These are phyloP conservation scores for Rhyacophila evoluta DNA, from an alignment of 2,888 invertebrate genomes.

Conservation along the genomic window DNA sequence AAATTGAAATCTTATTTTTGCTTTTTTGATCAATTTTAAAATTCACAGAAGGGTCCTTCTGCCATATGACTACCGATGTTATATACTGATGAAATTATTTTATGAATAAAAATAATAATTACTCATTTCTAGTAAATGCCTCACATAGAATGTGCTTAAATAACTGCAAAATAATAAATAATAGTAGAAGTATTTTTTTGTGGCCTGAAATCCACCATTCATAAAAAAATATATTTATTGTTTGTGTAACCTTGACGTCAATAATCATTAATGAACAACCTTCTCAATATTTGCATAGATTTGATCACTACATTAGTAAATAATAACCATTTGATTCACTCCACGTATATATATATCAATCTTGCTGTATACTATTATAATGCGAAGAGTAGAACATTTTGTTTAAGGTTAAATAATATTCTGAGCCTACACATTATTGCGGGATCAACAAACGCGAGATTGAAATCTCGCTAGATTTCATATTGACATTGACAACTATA, in stretches of 20 bases:
- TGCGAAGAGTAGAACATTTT: background rate
- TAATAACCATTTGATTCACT: background rate
- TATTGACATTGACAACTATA: background rate
- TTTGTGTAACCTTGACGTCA: background rate
- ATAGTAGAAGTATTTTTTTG: background rate
- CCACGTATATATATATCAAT: background rate
- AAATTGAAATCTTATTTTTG: too few species aligned
- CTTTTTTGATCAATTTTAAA: too few species aligned
- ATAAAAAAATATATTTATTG: background rate
- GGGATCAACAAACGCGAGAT: background rate
- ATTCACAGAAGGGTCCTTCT: too few species aligned
- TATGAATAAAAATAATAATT: too few species aligned
- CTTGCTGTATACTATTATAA: conserved; percentile 8
- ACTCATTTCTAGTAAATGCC: too few species aligned
- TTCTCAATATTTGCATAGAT: conserved; percentile 21
- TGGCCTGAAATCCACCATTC: background rate
- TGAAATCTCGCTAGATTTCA: background rate
- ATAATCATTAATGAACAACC: background rate
- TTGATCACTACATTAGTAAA: background rate
- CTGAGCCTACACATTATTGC: background rate
- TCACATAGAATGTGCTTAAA: too few species aligned
- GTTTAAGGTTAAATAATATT: background rate
- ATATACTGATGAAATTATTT: too few species aligned
- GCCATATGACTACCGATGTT: too few species aligned
- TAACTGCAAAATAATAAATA: too few species aligned